phyloP scores from a whole-genome alignment of 2,888 invertebrate genomes.

The Silvanus unidentatus region DNA sequence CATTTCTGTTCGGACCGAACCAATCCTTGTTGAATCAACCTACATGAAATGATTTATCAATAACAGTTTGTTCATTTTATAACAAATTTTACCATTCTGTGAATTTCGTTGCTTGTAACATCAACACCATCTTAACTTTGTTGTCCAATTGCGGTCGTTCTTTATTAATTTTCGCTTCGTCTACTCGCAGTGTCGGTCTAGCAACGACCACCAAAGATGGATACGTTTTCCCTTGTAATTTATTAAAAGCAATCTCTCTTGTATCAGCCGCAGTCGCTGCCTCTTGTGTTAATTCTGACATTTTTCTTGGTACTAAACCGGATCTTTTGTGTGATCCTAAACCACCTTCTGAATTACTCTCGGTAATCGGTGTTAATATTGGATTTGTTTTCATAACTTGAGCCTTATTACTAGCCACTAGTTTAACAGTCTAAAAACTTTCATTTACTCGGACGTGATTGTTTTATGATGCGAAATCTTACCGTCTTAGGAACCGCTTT shows the following conservation, averaged over 20 bases:
- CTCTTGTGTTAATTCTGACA: slow-evolving; percentile 56
- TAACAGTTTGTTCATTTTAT: neutral
- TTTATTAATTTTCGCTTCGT: slow-evolving; percentile 50
- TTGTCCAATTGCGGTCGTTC: slow-evolving; percentile 64
- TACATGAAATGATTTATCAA: too few relatives aligned
- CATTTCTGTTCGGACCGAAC: slow-evolving; percentile 77
- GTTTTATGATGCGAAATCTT: too few relatives aligned
- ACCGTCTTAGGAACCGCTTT: too few relatives aligned
- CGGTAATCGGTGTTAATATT: slow-evolving; percentile 38
- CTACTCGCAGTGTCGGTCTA: slow-evolving; percentile 68
- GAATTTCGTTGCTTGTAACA: slow-evolving; percentile 77
- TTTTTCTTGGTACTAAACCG: slow-evolving; percentile 28
- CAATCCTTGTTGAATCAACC: slow-evolving; percentile 75
- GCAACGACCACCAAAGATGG: slow-evolving; percentile 82
- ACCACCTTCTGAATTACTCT: slow-evolving; percentile 67
- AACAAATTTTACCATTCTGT: slow-evolving; percentile 70
- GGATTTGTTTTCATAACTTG: too few relatives aligned
- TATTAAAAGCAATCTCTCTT: slow-evolving; percentile 70
- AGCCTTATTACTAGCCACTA: too few relatives aligned
- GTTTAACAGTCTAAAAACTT: too few relatives aligned
- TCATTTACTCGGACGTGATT: too few relatives aligned
- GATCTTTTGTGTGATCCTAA: slow-evolving; percentile 35
- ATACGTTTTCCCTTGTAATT: slow-evolving; percentile 75
- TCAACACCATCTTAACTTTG: slow-evolving; percentile 75
- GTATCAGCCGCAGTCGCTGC: slow-evolving; percentile 57